Conservation (phyloP, 2,797 vertebrate genomes). For the Perdix hodgsoniae region DNA sequence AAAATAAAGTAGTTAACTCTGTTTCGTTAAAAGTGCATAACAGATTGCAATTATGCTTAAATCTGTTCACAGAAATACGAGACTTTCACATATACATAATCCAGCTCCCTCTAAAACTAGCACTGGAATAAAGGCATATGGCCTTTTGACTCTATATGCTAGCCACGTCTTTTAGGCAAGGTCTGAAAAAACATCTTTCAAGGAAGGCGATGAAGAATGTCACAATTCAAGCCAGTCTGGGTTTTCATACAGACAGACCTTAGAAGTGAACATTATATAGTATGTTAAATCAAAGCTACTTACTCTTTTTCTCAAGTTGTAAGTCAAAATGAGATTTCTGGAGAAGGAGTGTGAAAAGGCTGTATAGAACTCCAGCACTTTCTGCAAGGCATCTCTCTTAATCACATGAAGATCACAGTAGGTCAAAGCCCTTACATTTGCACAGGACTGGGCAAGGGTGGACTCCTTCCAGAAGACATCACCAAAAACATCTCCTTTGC, state of each 20-base stretch:
- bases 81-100: not conserved
- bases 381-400: conserved; percentile 96
- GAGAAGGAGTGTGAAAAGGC: conserved; percentile 99
- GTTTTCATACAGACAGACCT: not conserved
- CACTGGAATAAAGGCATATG: not conserved
- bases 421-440: conserved; percentile 96
- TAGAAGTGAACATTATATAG: not conserved
- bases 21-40: not conserved
- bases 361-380: conserved; percentile 98
- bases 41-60: not conserved
- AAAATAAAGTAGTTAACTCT: not conserved
- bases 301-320: conserved; percentile 97
- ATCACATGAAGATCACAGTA: conserved; percentile 99
- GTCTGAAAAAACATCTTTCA: not conserved
- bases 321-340: conserved; percentile 96
- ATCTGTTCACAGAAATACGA: not conserved
- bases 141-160: not conserved
- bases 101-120: not conserved
- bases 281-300: conserved; percentile 71
- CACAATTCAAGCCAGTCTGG: not conserved
- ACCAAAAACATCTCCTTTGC: conserved; percentile 98
- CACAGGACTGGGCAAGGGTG: conserved; percentile 94
- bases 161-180: not conserved
- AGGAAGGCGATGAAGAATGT: not conserved
- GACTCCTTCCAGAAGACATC: conserved; percentile 99